Evolutionary conservation across 2,888 invertebrate genomes (phyloP).

Genomic region (Drosophila affinis): DNA sequence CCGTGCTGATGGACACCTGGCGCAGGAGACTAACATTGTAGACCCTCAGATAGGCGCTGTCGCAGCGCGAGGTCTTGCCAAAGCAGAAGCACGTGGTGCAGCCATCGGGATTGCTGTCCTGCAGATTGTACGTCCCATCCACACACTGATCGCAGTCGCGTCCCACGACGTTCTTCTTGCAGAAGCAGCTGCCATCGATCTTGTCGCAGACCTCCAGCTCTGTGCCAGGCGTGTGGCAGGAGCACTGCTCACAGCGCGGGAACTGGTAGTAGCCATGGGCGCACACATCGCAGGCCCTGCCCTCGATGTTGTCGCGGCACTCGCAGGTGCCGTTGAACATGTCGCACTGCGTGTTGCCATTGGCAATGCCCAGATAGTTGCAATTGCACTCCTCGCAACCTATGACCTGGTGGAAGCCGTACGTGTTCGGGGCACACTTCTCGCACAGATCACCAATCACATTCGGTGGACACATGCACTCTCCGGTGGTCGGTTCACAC

Average conservation of each 20-base stretch:
- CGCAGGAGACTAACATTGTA: constrained; percentile 83
- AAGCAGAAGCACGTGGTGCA: constrained; percentile 99
- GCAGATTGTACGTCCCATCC: constrained; percentile 95
- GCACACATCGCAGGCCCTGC: constrained; percentile 95
- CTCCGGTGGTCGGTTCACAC: constrained; percentile 90
- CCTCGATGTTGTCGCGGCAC: constrained; percentile 94
- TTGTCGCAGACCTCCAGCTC: constrained; percentile 95
- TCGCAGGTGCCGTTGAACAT: constrained; percentile 92
- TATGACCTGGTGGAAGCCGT: constrained; percentile 95
- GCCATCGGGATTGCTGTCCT: constrained; percentile 92
- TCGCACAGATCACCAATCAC: constrained; percentile 96
- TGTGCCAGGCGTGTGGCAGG: constrained; percentile 92
- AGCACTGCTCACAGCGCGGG: constrained; percentile 94
- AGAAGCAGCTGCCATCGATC: constrained; percentile 87
- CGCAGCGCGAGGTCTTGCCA: constrained; percentile 94
- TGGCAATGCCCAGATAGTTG: constrained; percentile 91
- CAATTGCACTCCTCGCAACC: constrained; percentile 98
- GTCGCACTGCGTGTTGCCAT: constrained; percentile 93
- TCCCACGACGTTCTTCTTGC: constrained; percentile 90
- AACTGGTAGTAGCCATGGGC: constrained; percentile 92
- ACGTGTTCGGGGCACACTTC: constrained; percentile 93
- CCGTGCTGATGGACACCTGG: constrained; percentile 76
- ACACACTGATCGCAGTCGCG: constrained; percentile 93
- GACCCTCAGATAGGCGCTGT: constrained; percentile 88
- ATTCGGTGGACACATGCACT: constrained; percentile 95